Conservation (phyloP, 1,140 invertebrate species). For the Carposina sasakii region DNA sequence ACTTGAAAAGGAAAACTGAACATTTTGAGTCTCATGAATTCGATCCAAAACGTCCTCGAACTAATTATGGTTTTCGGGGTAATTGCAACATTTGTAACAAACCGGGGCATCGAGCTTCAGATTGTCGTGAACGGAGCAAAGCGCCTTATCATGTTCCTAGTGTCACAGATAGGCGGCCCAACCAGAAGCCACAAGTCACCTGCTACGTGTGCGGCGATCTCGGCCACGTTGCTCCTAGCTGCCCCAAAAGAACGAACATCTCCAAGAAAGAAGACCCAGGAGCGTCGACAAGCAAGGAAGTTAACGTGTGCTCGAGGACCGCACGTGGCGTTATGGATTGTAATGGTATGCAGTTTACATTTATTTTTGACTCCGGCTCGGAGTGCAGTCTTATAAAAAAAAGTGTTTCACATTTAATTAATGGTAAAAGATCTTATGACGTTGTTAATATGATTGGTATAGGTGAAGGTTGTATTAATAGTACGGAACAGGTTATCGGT, state of each 20-base stretch:
- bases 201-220: conserved; percentile 16
- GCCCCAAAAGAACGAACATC: conserved; percentile 10
- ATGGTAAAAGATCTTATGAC: conserved; percentile 11
- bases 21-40: background rate
- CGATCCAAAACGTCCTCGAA: conserved; percentile 6
- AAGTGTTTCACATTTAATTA: conserved; percentile 1
- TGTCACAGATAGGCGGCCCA: background rate
- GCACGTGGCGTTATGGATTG: conserved; percentile 1
- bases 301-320: conserved; percentile 3
- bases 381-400: conserved; percentile 16
- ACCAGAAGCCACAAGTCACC: background rate
- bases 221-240: conserved; percentile 15
- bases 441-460: conserved; percentile 12
- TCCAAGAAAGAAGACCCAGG: conserved; percentile 18
- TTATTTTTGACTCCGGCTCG: conserved; percentile 11
- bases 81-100: conserved; percentile 16
- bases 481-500: background rate
- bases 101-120: conserved; percentile 14
- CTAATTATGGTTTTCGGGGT: background rate
- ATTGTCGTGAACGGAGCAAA: background rate
- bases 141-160: background rate
- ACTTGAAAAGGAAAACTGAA: conserved; percentile 13
- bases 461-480: conserved; percentile 3
- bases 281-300: background rate
- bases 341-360: conserved; percentile 2